Evolutionary conservation across 2,888 invertebrate species (phyloP), one percentile per base, ranked within the genome.

Genomic region (Mythimna pallens): DNA sequence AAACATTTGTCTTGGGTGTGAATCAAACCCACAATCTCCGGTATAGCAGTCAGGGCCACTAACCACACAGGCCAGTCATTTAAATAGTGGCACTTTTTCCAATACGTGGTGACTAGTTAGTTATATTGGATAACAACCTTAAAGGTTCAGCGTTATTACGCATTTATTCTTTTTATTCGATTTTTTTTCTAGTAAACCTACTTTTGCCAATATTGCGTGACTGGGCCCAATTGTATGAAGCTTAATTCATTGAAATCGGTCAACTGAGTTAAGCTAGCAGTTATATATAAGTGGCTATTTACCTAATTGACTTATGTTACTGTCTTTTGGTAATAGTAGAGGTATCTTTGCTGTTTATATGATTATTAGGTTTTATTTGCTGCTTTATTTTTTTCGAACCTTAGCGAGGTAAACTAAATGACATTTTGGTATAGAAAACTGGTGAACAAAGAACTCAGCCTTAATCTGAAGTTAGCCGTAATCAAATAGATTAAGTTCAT

Each of bases 171-270:
- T 77, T 58, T 34, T 68, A 65, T 67, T 70, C 50, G 50, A 59
- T 68, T 63, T 17, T n/a, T 47, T 67, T 63, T 61, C 30, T 66
- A 66, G 59, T 40, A 70, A 78, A 62, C 72, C 70, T 65, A 72
- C 64, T 65, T 76, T 74, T 63, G 63, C 63, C 58, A 70, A 70
- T 70, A 66, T 84, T 71, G 80, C 83, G 82, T 84, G 85, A 80
- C 85, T 72, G 54, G 61, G 59, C 64, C 65, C 66, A 76, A 82
- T 83, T 63, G 79, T 69, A 73, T 58, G 43, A 62, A 54, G 59
- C 73, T 63, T 84, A 84, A 78, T 84, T 83, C 81, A 83, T 83
- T 76, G 82, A 84, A 83, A 84, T 76, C 70, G 76, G 73, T 76
- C 70, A 76, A 79, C 64, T 70, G 57, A 70, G 68, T 81, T 72